Evolutionary conservation across 2,888 invertebrate species (phyloP), one percentile per base, ranked within the genome.

Genomic region (Nesidiocoris tenuis): DNA sequence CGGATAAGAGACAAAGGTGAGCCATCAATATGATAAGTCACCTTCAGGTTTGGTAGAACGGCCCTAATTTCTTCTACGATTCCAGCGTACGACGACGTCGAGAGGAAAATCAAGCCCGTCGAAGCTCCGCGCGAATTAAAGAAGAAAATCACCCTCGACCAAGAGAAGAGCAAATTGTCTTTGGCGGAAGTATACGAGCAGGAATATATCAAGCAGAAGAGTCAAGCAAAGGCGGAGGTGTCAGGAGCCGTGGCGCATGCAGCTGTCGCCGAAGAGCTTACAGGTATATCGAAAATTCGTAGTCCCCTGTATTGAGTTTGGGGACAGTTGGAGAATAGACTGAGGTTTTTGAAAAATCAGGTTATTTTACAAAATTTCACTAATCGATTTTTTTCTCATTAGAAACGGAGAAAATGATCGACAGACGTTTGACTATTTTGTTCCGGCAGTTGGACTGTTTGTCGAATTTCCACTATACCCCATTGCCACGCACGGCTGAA

Each of bases 401-500:
- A 75, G 54, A 75, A 64, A 82, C 3, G 3, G 89, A 87, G 77
- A 90, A 92, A 83, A 92, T 98, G 39, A 88, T 89, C 79, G 86
- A 88, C 75, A 85, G 88, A 80, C 92, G 63, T 18, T n/a, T 97
- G 91, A 85, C 86, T 12, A 85, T 87, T 0, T 83, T 99, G 2
- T 96, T 98, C 82, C 83, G 87, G 0, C 93, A 97, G 83, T 85
- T 99, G 57, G 96, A 98, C 85, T 94, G 97, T 0, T 86, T 99
- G 16, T 92, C 93, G 0, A 96, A 98, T 84, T 97, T 92, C 84
- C 94, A 97, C 84, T 98, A 93, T 82, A 96, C 96, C 61, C 98
- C 98, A 0, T 61, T 61, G 3, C 72, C 72, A 7, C 55, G 72
- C n/a, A 2, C 61, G 1, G 39, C 72, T 18, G 72, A 72, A 61